Conservation (phyloP, 2,888 invertebrate genomes). For the Morpho deidamia region DNA sequence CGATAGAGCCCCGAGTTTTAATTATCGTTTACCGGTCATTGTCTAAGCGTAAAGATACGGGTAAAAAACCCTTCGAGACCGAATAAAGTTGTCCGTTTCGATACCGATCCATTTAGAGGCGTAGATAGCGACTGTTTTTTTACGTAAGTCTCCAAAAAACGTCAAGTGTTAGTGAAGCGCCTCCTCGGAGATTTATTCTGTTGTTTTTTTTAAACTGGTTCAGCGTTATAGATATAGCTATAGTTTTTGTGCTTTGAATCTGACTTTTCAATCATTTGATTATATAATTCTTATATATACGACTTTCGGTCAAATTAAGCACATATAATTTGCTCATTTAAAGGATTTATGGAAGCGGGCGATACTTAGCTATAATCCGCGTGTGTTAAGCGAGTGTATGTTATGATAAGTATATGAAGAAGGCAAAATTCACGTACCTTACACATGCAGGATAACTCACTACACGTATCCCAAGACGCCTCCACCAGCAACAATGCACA, state of each 20-base stretch:
- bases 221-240: neutral
- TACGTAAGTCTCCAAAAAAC: conserved; percentile 5
- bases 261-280: too few relatives aligned
- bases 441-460: too few relatives aligned
- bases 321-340: too few relatives aligned
- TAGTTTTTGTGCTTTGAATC: neutral
- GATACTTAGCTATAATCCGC: too few relatives aligned
- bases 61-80: conserved; percentile 29
- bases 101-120: conserved; percentile 15
- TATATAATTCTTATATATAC: too few relatives aligned
- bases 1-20: conserved; percentile 57
- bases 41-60: conserved; percentile 40
- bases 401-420: too few relatives aligned
- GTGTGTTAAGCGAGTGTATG: too few relatives aligned
- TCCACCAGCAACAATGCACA: too few relatives aligned
- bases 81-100: conserved; percentile 20
- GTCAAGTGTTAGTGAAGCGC: neutral
- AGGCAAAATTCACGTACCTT: too few relatives aligned
- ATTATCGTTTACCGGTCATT: conserved; percentile 64
- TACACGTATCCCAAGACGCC: too few relatives aligned
- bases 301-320: too few relatives aligned
- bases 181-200: neutral
- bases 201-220: neutral
- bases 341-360: too few relatives aligned
- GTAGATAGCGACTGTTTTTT: conserved; percentile 18